Conservation (phyloP, 2,888 invertebrate species). For the Brachyptera risi region DNA sequence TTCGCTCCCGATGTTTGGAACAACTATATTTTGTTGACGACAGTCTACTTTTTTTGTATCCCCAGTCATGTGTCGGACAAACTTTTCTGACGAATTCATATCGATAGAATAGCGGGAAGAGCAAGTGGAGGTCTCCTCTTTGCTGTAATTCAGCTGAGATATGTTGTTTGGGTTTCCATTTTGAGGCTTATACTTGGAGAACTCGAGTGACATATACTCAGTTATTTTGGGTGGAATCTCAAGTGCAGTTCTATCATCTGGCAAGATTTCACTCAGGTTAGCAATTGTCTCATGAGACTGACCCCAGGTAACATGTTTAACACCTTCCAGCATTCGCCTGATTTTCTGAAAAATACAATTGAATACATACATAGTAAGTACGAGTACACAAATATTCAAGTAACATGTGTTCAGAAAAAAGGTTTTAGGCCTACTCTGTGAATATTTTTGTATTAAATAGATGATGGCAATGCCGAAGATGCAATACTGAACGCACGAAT, state of each 20-base stretch:
- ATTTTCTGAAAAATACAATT: conserved; percentile 41
- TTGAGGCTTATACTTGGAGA: background rate
- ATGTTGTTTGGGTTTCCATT: background rate
- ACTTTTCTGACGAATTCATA: background rate
- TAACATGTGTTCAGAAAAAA: no score
- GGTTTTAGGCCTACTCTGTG: no score
- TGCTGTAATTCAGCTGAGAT: conserved; percentile 8
- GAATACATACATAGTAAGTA: no score
- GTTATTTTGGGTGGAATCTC: background rate
- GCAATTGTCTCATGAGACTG: background rate
- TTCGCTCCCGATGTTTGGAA: no score
- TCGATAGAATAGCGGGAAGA: background rate
- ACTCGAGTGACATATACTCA: background rate
- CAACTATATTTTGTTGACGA: no score
- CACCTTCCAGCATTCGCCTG: conserved; percentile 55
- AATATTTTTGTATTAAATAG: no score
- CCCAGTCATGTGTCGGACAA: background rate
- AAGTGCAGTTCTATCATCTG: background rate
- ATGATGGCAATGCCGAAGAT: no score
- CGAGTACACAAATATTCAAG: no score
- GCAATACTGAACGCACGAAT: no score
- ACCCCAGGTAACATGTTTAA: conserved; percentile 56
- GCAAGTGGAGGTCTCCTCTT: background rate
- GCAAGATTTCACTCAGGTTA: no score
- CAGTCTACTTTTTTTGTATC: no score